Conservation (phyloP, 2,113 vertebrate species). For the Microtus richardsoni region DNA sequence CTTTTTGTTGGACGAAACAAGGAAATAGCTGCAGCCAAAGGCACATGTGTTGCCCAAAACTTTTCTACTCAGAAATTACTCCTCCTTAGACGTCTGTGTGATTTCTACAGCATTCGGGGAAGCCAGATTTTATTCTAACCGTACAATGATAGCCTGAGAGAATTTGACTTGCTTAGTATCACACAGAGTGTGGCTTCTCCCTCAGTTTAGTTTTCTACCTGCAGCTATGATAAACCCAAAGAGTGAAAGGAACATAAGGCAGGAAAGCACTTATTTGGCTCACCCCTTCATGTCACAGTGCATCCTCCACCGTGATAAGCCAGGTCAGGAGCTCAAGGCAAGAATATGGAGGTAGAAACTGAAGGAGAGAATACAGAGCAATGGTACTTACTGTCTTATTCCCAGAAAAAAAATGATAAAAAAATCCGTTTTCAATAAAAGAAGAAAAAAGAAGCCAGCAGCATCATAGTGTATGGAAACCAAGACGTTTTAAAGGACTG, state of each 20-base stretch:
- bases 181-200: not conserved
- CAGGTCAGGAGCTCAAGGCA: not conserved
- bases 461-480: constrained; percentile 73
- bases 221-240: not conserved
- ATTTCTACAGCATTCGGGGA: not conserved
- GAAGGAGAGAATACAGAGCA: not conserved
- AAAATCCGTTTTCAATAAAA: not conserved
- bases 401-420: no score
- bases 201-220: not conserved
- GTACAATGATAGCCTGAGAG: not conserved
- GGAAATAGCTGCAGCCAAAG: not conserved
- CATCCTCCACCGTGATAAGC: not conserved
- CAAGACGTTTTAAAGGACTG: constrained; percentile 83
- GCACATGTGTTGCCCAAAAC: not conserved
- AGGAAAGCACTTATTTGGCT: not conserved
- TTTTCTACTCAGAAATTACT: constrained; percentile 38
- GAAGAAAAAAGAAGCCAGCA: constrained; percentile 60
- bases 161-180: not conserved
- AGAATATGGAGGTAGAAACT: not conserved
- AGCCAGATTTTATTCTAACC: not conserved
- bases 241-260: not conserved
- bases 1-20: constrained; percentile 31
- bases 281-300: not conserved
- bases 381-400: not conserved
- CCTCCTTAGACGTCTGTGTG: not conserved